phyloP scores from a whole-genome alignment of 2,888 invertebrate genomes.

The Drepana falcataria region DNA sequence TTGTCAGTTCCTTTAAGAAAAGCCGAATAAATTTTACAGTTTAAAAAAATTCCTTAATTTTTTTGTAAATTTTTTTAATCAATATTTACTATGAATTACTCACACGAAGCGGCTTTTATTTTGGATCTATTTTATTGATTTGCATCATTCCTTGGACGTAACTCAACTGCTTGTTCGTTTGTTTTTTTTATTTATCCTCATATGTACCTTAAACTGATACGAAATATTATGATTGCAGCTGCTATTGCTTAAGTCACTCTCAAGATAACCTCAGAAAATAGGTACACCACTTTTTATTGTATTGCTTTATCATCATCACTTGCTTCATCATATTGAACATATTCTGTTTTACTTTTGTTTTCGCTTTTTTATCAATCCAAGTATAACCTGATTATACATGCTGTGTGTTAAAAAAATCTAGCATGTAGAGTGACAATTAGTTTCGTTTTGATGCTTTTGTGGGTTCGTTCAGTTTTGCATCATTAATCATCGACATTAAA shows the following conservation, averaged over 20 bases:
- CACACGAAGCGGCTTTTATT: background rate
- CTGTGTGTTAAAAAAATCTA: constrained; percentile 6
- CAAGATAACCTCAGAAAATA: constrained; percentile 71
- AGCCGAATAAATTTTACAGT: too few species aligned
- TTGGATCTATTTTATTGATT: constrained; percentile 11
- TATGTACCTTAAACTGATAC: constrained; percentile 50
- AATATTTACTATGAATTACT: too few species aligned
- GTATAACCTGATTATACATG: constrained; percentile 4
- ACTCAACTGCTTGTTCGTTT: constrained; percentile 4
- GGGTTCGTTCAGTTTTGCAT: background rate
- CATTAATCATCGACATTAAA: background rate
- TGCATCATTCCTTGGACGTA: background rate
- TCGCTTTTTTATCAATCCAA: constrained; percentile 19
- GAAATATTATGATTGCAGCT: constrained; percentile 68
- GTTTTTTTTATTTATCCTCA: constrained; percentile 6
- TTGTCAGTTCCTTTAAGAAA: too few species aligned
- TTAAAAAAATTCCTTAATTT: too few species aligned
- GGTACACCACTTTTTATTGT: constrained; percentile 67
- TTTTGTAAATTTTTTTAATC: too few species aligned
- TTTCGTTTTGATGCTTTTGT: constrained; percentile 1
- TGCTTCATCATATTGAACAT: constrained; percentile 28
- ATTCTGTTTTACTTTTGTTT: constrained; percentile 15
- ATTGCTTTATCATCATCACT: constrained; percentile 53
- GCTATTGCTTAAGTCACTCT: constrained; percentile 78
- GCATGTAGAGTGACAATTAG: constrained; percentile 17